Percentiles rank a stretch among this genome's conserved stretches.
These are phyloP conservation scores for Spicauda simplicius DNA, from an alignment of 2,888 invertebrate genomes.

Conservation along the genomic window DNA sequence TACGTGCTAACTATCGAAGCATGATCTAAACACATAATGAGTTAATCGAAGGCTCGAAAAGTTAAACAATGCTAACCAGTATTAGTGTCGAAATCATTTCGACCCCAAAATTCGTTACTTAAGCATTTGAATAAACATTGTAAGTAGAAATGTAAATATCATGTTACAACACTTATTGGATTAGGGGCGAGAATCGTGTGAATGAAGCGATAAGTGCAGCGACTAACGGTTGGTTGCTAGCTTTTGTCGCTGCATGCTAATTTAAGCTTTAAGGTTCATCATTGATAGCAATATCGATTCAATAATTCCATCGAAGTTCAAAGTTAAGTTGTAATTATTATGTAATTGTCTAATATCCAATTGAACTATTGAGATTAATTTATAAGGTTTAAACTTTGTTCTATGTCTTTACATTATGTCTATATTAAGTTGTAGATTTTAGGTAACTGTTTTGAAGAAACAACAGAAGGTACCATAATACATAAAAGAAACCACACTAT, in stretches of 20 bases:
- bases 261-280: conserved; percentile 10
- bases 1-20: conserved; percentile 27
- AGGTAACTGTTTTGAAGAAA: no score
- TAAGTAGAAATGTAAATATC: conserved; percentile 30
- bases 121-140: conserved; percentile 17
- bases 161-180: conserved; percentile 22
- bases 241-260: conserved; percentile 13
- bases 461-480: no score
- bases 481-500: no score
- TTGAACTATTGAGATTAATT: no score
- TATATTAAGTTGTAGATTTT: no score
- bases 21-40: conserved; percentile 34
- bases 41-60: conserved; percentile 39
- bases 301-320: not conserved
- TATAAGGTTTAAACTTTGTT: no score
- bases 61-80: conserved; percentile 23
- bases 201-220: conserved; percentile 6
- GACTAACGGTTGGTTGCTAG: conserved; percentile 17
- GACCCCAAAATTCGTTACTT: conserved; percentile 32
- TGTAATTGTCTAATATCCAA: no score
- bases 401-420: no score
- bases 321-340: not conserved
- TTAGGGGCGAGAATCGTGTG: conserved; percentile 18
- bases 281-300: not conserved
- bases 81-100: conserved; percentile 31